These are phyloP conservation scores for Eilema depressum DNA, from an alignment of 2,888 invertebrate genomes.

Conservation along the genomic window DNA sequence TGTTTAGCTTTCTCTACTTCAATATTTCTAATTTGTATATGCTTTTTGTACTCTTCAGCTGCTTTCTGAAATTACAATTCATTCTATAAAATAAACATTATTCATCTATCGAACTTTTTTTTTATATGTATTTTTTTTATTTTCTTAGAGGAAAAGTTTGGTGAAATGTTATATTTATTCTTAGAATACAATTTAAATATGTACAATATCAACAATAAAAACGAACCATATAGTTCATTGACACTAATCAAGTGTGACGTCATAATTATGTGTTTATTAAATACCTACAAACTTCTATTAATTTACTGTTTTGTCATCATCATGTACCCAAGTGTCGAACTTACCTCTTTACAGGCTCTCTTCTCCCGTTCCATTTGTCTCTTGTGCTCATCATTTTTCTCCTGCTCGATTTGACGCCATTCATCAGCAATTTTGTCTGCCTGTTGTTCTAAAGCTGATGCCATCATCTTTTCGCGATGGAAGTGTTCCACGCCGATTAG, in stretches of 20 bases:
- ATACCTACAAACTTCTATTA: too few relatives aligned
- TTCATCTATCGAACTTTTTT: too few relatives aligned
- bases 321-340: neutral
- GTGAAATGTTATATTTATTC: too few relatives aligned
- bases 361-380: conserved; percentile 59
- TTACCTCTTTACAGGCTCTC: conserved; percentile 63
- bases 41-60: conserved; percentile 67
- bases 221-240: too few relatives aligned
- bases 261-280: too few relatives aligned
- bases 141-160: too few relatives aligned
- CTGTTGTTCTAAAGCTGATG: conserved; percentile 62
- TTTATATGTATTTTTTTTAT: too few relatives aligned
- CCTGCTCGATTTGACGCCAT: conserved; percentile 65
- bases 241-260: too few relatives aligned
- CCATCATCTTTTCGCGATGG: conserved; percentile 63
- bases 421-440: conserved; percentile 61
- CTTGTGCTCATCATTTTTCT: conserved; percentile 59
- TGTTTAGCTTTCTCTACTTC: conserved; percentile 60
- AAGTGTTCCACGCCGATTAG: conserved; percentile 66
- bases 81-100: too few relatives aligned
- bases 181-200: too few relatives aligned
- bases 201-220: too few relatives aligned
- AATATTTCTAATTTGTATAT: conserved; percentile 62
- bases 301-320: too few relatives aligned
- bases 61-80: conserved; percentile 63